Evolutionary conservation across 35 echinoderm and acorn worm species (phyloP), one percentile per base, ranked within the genome.

Genomic region (Hemicentrotus pulcherrimus): DNA sequence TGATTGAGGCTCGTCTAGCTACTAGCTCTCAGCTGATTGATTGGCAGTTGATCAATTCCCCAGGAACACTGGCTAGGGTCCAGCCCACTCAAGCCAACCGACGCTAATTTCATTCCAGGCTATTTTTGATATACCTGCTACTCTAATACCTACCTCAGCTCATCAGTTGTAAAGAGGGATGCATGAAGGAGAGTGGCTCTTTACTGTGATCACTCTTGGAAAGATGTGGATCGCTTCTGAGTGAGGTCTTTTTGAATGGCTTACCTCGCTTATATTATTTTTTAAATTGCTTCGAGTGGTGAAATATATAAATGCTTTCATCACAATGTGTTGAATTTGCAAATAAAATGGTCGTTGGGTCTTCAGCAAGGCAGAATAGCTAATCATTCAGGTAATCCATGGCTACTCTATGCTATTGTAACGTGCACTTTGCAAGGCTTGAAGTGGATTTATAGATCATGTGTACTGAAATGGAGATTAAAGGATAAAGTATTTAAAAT

Each of bases 11-110:
- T 78, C 28, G 22, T 78, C 28, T 78, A 15, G 52, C 16, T 12
- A 1, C 50, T 55, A n/a, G 4, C 65, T 78, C 65, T 28, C 65
- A 78, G 65, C 65, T 78, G 65, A 78, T 78, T 78, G 65, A 78
- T 78, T 78, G 65, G 65, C 65, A 78, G 65, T n/a, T 28, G 65
- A 78, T 78, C 65, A 78, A 78, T 78, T 78, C 65, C 65, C 65
- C 15, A 22, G 65, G 52, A 59, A 78, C 24, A 22, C 65, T 78
- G 65, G 65, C 65, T n/a, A 18, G 65, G 65, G 65, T 78, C 65
- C 65, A 78, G 19, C 65, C 65, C 65, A 78, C 65, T 78, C 65
- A n/a, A 22, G 18, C 65, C 19, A 78, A 18, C 65, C 65, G 4
- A 18, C 22, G 2, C 15, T 78, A 78, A 78, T 78, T 78, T 78